Base-by-base conservation (phyloP, 1,140 invertebrate species). In the Aphelenchoides besseyi region DNA sequence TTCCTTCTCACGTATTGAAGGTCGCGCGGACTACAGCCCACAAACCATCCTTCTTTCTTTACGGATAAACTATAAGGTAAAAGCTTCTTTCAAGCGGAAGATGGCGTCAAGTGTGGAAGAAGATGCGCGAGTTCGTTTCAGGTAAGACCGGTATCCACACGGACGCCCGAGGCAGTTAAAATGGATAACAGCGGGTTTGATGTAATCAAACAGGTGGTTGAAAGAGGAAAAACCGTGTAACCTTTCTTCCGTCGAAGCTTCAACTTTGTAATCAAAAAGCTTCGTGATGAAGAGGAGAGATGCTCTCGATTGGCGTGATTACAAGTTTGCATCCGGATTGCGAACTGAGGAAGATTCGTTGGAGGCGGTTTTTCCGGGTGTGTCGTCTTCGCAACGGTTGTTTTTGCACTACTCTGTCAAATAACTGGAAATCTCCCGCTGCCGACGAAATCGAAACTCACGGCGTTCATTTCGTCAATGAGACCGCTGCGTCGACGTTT, bases 381-480 rank as follows among this genome's bases (percentile, higher is more conserved):
- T 12, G 12, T 48, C 41, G 41, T 48, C 41, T 48, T 48, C 41
- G 41, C 23, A 16, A 16, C 41, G 23, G 41, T 23, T 23, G 41
- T 48, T 48, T 48, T 48, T 16, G 41, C 23, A 23, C 12, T 48
- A 48, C 41, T n/a, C 41, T 23, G 41, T 23, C 41, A 48, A 48
- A 48, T 23, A 48, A 48, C 41, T 48, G 41, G 41, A 48, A 48
- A 48, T 48, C 41, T 48, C 41, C 41, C 41, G 41, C 41, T 23
- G 41, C 41, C 41, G 41, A 16, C 41, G 12, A 23, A 12, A 16
- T 48, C 41, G 12, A 12, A 23, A 48, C 41, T 12, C 41, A 23
- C 41, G 41, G 12, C 41, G 41, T 48, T 48, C 41, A 48, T 48
- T 48, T 48, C 41, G 41, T n/a, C n/a, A n/a, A n/a, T n/a, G n/a